Base-by-base conservation (phyloP, 1,140 invertebrate species). In the Wiebesia pumilae region DNA sequence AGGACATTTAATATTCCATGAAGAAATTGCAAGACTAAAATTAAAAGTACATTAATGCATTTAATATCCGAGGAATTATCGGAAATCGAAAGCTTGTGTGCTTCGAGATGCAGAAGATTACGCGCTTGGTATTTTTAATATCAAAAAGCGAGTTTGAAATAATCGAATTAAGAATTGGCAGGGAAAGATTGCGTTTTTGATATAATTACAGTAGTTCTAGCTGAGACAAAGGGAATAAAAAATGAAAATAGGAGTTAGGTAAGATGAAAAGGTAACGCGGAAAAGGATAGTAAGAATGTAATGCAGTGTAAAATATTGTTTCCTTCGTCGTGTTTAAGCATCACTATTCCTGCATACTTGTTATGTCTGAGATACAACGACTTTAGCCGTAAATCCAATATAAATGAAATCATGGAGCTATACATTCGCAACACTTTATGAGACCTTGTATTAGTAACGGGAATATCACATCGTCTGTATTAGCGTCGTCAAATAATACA, bases 31-130 rank as follows among this genome's bases (percentile, higher is more conserved):
- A 54, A 27, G n/a, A 38, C 24, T 35, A n/a, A 43, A 81, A 82
- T 51, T 30, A 21, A n/a, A 62, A 30, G 24, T 30, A 54, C 75
- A 58, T 62, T 12, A 78, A 47, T 78, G 1, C 24, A 71, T 71
- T 82, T 82, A 82, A 82, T 71, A 65, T 65, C 33, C 10, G 6
- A 62, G 38, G 62, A 83, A 62, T 83, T 83, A 83, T 83, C 35
- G 82, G 35, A 83, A 84, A 84, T 79, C 35, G 75, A 71, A 35
- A 51, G 10, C 14, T 2, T 21, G 35, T 62, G 58, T 7, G 0
- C 62, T n/a, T 19, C 16, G 9, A 16, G 38, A 47, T 6, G 69
- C 10, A 40, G 27, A 7, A 30, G 58, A 30, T 73, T 43, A 40
- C 30, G 24, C n/a, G 43, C 33, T 33, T 27, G 14, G 33, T 84